A percentile compares a stretch with the other conserved stretches of the same genome.
Conservation (phyloP, 1,140 invertebrate genomes). For the Lordiphosa clarofinis region DNA sequence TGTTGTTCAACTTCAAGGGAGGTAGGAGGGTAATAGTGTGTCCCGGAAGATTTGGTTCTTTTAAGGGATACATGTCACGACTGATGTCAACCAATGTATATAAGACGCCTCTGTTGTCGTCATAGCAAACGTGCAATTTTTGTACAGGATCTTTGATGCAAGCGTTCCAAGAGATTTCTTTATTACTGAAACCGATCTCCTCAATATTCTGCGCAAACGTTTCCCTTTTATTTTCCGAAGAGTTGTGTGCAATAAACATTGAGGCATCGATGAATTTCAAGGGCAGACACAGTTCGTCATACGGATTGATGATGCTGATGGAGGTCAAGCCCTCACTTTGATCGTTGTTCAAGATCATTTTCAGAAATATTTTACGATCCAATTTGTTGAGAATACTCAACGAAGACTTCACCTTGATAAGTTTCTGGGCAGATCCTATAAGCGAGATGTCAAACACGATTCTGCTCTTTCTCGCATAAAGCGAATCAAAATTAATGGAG, state of each 20-base stretch:
- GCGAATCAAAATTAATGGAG: slow-evolving; percentile 83
- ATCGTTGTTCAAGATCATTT: slow-evolving; percentile 81
- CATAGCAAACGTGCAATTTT: slow-evolving; percentile 54
- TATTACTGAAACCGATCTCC: slow-evolving; percentile 55
- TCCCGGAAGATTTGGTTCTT: slow-evolving; percentile 85
- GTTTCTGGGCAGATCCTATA: slow-evolving; percentile 95
- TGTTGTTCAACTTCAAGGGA: slow-evolving; percentile 89
- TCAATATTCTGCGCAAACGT: slow-evolving; percentile 24
- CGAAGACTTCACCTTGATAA: slow-evolving; percentile 97
- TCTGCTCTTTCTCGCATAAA: slow-evolving; percentile 82
- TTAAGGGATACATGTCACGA: slow-evolving; percentile 89
- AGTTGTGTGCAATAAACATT: slow-evolving; percentile 53
- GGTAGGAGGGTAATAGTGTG: slow-evolving; percentile 92
- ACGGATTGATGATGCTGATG: slow-evolving; percentile 40
- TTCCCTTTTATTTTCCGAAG: slow-evolving; percentile 18
- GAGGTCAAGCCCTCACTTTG: slow-evolving; percentile 33
- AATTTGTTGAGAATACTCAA: slow-evolving; percentile 90
- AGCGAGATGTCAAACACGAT: slow-evolving; percentile 93
- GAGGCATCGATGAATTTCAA: slow-evolving; percentile 71
- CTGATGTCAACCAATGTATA: slow-evolving; percentile 81
- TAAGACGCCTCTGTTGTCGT: slow-evolving; percentile 45
- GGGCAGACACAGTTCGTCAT: slow-evolving; percentile 70
- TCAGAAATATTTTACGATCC: slow-evolving; percentile 86
- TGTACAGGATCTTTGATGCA: slow-evolving; percentile 33
- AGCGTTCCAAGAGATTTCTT: slow-evolving; percentile 58